Base-by-base conservation (phyloP, 2,888 invertebrate species). In the Patella ulyssiponensis region DNA sequence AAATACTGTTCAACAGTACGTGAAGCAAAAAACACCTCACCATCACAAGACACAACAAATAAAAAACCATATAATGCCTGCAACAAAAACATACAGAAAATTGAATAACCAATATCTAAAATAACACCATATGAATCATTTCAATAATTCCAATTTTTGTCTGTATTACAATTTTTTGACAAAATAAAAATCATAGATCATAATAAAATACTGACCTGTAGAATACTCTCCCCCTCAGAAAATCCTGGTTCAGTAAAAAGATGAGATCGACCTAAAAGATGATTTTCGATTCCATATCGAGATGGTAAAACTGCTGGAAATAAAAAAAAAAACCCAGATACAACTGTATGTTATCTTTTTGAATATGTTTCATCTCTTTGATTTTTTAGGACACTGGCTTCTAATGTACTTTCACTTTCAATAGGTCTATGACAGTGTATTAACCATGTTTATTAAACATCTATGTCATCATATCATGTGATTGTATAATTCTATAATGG, bases 1-100 rank as follows among this genome's bases (percentile, higher is more conserved):
- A 99, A 94, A 93, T 98, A 99, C 92, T 97, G 98, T 94, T 99
- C 99, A 92, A 99, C 99, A 93, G 98, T 98, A 94, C 99, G 97
- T 83, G 99, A 98, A 79, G 98, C 98, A 93, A 98, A 99, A 94
- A 99, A 99, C 74, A 99, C 98, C 93, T 99, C 99, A 82, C 99
- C 99, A 92, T 99, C 98, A 93, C 98, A 98, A 86, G 98, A 98
- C 85, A 99, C 94, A 91, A 99, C 98, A 94, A 99, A 96, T 91
- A 99, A 95, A 94, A 99, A 99, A 89, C 99, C 99, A 93, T 99
- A 99, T 92, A 99, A 94, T 84, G 99, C 99, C 98, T 91, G 88
- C 23, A 87, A 87, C 9, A 44, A 44, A 44, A 44, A 44, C 44
- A 44, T 44, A 7, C n/a, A 44, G 9, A 4, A 44, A 44, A 7